Conservation (phyloP, 2,888 invertebrate genomes). For the Neelides folsomi region DNA sequence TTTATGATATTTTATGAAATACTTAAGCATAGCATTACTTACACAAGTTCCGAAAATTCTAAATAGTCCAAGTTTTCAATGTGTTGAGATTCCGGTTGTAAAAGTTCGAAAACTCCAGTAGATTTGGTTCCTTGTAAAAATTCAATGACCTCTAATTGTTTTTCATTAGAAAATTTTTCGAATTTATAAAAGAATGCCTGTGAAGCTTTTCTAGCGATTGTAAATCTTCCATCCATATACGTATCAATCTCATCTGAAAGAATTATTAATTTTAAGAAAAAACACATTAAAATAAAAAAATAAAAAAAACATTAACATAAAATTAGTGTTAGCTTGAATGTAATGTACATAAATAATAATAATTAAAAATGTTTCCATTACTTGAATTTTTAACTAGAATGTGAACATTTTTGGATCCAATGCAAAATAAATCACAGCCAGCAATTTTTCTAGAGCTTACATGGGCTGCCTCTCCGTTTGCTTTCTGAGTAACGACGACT, state of each 20-base stretch:
- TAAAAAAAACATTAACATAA: not conserved
- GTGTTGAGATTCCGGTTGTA: slow-evolving; percentile 39
- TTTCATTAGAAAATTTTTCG: slow-evolving; percentile 16
- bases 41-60: slow-evolving; percentile 34
- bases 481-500: slow-evolving; percentile 34
- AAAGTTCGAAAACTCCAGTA: slow-evolving; percentile 39
- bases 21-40: slow-evolving; percentile 1
- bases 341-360: not conserved
- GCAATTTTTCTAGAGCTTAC: slow-evolving; percentile 36
- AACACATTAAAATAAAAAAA: not conserved
- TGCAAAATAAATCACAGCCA: slow-evolving; percentile 36
- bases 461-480: slow-evolving; percentile 42
- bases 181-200: slow-evolving; percentile 33
- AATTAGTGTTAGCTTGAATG: not conserved
- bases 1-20: not conserved
- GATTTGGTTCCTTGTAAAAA: slow-evolving; percentile 31
- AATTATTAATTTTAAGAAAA: not conserved
- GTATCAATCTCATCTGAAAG: slow-evolving; percentile 21
- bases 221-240: slow-evolving; percentile 35
- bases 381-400: slow-evolving; percentile 36
- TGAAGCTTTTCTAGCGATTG: slow-evolving; percentile 36
- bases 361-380: slow-evolving; percentile 6
- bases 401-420: slow-evolving; percentile 42
- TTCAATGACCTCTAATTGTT: slow-evolving; percentile 27
- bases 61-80: slow-evolving; percentile 38